Conservation (phyloP, 2,888 invertebrate species). For the Pegoplata infirma region DNA sequence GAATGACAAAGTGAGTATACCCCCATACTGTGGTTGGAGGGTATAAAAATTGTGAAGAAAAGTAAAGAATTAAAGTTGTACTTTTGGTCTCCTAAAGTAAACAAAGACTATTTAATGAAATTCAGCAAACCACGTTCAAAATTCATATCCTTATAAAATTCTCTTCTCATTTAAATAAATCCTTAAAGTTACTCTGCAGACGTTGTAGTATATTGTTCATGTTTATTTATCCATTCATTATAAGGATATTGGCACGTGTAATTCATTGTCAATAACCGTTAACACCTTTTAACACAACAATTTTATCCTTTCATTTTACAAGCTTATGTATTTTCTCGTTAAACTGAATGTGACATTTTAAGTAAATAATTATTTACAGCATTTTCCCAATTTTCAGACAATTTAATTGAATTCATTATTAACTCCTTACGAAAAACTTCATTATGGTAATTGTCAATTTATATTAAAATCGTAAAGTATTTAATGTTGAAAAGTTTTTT, state of each 20-base stretch:
- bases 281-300: constrained; percentile 28
- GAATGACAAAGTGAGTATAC: no score
- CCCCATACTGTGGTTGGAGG: no score
- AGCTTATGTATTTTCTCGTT: background rate
- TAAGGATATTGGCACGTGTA: background rate
- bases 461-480: background rate
- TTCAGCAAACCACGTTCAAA: no score
- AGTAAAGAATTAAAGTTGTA: no score
- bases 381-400: constrained; percentile 12
- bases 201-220: no score
- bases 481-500: constrained; percentile 4
- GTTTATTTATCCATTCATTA: background rate
- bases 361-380: constrained; percentile 20
- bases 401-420: constrained; percentile 42
- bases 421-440: background rate
- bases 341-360: constrained; percentile 48
- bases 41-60: no score
- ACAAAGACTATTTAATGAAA: no score
- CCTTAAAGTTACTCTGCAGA: no score
- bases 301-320: background rate
- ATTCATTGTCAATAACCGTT: constrained; percentile 29
- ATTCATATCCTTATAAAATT: no score
- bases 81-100: no score
- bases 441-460: background rate
- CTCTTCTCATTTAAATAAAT: no score